phyloP scores from a whole-genome alignment of 2,888 invertebrate genomes.

The Euzophera pinguis region DNA sequence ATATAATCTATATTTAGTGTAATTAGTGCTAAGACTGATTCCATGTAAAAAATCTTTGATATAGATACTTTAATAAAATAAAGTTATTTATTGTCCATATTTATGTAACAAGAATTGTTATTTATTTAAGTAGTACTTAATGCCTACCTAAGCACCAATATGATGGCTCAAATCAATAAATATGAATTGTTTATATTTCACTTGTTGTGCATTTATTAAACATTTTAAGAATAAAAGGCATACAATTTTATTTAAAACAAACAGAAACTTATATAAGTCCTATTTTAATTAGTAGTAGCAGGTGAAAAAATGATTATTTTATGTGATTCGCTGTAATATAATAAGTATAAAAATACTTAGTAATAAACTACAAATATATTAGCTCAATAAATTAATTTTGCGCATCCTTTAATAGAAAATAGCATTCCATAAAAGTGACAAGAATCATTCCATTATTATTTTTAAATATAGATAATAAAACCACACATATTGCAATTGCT shows the following conservation, averaged over 20 bases:
- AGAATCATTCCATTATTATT: no score
- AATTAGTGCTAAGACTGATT: constrained; percentile 52
- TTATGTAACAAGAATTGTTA: constrained; percentile 2
- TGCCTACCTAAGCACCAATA: constrained; percentile 17
- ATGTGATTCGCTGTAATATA: no score
- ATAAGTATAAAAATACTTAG: no score
- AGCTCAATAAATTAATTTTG: no score
- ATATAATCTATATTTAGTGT: constrained; percentile 52
- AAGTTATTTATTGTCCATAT: constrained; percentile 1
- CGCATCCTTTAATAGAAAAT: no score
- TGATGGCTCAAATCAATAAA: constrained; percentile 28
- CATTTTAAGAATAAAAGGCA: constrained; percentile 33
- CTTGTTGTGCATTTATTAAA: constrained; percentile 70
- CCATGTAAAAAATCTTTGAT: constrained; percentile 22
- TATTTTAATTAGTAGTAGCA: no score
- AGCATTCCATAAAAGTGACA: no score
- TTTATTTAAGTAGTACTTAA: constrained; percentile 7
- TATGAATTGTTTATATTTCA: constrained; percentile 43
- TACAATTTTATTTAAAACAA: constrained; percentile 3
- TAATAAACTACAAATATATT: no score
- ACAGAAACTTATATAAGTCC: no score
- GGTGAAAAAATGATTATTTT: no score
- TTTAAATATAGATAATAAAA: no score
- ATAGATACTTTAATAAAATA: constrained; percentile 18
- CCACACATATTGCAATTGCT: background rate